These are phyloP conservation scores for Falco punctatus DNA, from an alignment of 2,113 vertebrate species.

Conservation along the genomic window DNA sequence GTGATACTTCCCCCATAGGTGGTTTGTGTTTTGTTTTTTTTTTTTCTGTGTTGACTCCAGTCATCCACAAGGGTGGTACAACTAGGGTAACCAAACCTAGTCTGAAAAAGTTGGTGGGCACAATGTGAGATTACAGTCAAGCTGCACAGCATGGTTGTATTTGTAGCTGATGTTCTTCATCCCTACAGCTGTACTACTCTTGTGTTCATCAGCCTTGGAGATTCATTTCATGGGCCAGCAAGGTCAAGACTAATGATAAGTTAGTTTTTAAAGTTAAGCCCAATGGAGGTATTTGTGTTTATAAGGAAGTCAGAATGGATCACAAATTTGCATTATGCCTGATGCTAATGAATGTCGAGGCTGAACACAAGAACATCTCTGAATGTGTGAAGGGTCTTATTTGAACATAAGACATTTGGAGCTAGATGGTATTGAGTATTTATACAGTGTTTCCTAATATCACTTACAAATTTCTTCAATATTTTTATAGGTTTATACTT, in stretches of 20 bases:
- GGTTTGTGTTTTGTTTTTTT: not conserved
- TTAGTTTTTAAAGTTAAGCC: not conserved
- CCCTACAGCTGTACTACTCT: not conserved
- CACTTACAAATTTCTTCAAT: not conserved
- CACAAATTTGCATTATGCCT: not conserved
- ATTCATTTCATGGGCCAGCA: not conserved
- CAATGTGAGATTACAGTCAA: not conserved
- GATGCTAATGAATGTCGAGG: not conserved
- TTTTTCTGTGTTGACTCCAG: not conserved
- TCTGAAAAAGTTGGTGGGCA: not conserved
- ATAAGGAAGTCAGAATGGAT: not conserved
- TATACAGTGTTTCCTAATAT: not conserved
- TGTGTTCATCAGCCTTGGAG: not conserved
- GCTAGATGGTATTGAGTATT: not conserved
- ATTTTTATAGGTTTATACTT: not conserved
- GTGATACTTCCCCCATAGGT: not conserved
- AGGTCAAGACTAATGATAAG: not conserved
- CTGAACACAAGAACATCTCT: not conserved
- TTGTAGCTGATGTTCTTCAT: not conserved
- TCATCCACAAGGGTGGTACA: not conserved
- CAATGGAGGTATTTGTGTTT: not conserved
- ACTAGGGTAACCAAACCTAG: not conserved
- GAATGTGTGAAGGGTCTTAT: not conserved
- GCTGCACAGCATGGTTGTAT: not conserved
- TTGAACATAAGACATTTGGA: not conserved